Base-by-base conservation (phyloP, 23 tunicate species). In the Phallusia fumigata region DNA sequence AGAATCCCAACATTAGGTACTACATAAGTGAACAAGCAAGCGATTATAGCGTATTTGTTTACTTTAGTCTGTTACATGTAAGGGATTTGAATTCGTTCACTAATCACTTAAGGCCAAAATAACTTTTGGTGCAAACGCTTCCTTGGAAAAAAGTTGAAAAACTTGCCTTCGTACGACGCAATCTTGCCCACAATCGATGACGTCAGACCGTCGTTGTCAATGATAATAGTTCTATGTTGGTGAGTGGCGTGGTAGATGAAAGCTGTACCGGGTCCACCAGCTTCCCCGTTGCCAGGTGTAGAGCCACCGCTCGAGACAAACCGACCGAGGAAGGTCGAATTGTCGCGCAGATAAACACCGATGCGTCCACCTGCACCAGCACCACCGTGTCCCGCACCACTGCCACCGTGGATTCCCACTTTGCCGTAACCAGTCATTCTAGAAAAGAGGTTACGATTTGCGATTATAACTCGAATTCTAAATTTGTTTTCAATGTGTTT, bases 341-440 rank as follows among this genome's bases (percentile, higher is more conserved):
- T 80, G 52, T 80, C 83, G 33, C 74, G 58, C 36, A 80, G 64
- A 80, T 80, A 80, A 31, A 52, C 74, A 31, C 65, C 83, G 47
- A 80, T 53, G 35, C 83, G 51, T 0, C 83, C 83, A 52, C 83
- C 83, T 22, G 74, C 33, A 80, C 83, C 83, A 0, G 83, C 83
- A 32, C 83, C 83, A 19, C 83, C 83, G 21, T 32, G 12, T n/a
- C 83, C 74, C 8, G 83, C 35, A 11, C 74, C 74, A 0, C 6
- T 32, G 10, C 83, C 83, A 21, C 83, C 83, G 31, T 80, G 40
- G 24, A 64, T 80, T 8, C 40, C 74, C 31, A 80, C 74, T 35
- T 80, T 80, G 0, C 83, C 83, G 0, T 53, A 52, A 31, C 83
- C 83, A 35, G 74, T 80, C 40, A 80, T 80, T 53, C 80, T 77